A percentile compares a stretch with the other conserved stretches of the same genome.
Conservation (phyloP, 2,888 invertebrate genomes). For the Meliscaeva auricollis region DNA sequence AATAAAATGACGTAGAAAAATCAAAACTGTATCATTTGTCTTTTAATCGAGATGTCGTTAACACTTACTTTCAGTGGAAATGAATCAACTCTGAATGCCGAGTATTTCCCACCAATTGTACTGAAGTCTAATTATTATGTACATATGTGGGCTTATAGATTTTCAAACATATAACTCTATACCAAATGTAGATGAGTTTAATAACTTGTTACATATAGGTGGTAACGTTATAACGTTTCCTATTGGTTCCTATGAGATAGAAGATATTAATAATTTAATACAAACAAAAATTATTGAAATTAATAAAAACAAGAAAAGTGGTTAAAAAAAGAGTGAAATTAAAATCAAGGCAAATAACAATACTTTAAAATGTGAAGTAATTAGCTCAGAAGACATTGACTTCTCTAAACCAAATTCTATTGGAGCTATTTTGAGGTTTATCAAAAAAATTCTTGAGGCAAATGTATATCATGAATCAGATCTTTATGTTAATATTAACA, state of each 20-base stretch:
- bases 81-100: neutral
- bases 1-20: neutral
- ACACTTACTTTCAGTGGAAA: constrained; percentile 13
- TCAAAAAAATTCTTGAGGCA: too few relatives aligned
- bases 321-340: neutral
- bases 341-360: constrained; percentile 53
- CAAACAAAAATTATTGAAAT: neutral
- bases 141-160: constrained; percentile 79
- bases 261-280: constrained; percentile 77
- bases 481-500: too few relatives aligned
- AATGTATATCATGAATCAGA: too few relatives aligned
- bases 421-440: constrained; percentile 46
- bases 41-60: constrained; percentile 38
- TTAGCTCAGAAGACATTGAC: constrained; percentile 64
- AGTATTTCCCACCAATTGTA: constrained; percentile 61
- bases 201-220: constrained; percentile 79
- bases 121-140: constrained; percentile 75
- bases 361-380: constrained; percentile 57
- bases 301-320: neutral
- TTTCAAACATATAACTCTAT: constrained; percentile 76
- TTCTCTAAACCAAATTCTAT: constrained; percentile 38
- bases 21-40: neutral
- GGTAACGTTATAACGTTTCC: constrained; percentile 77
- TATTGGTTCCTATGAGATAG: constrained; percentile 79
- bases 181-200: constrained; percentile 79